Evolutionary conservation across 2,888 invertebrate species (phyloP), one percentile per base, ranked within the genome.

Genomic region (Coelopa pilipes): DNA sequence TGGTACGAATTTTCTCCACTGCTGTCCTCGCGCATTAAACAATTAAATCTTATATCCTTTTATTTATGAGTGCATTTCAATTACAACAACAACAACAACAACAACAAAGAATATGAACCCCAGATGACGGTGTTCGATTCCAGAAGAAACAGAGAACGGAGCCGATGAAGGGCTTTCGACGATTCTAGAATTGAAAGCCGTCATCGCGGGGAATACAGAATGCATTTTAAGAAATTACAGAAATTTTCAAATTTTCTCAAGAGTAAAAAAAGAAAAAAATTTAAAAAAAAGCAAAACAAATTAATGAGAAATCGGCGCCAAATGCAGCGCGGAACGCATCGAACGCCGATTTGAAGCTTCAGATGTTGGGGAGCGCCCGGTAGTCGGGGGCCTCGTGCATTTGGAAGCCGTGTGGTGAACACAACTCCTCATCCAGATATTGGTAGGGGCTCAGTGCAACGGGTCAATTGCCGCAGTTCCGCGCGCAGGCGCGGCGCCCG

Each of bases 1-100:
- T 79, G 77, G 78, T 77, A 74, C 76, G 76, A 79, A 79, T 81
- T 79, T 81, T 80, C 81, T 78, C 77, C 78, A 75, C 53, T 75
- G 67, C 73, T 76, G 76, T 79, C 76, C 73, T 76, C 70, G 63
- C 73, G 71, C 72, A 76, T 73, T 71, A 63, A 59, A 53, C 45
- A 65, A 19, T 21, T 19, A 59, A 15, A 17, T 59, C 17, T 57
- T 57, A 12, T 57, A 9, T 10, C 5, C 53, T n/a, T 5, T 15
- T 59, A 24, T 24, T 34, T 24, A 60, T 24, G 34, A 21, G 24
- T 60, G 60, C 63, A 63, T 63, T 63, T 63, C 15, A 63, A 46
- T 63, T 15, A 46, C 4, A 53, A 53, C 4, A 53, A 53, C 53
- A 53, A 53, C 49, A n/a, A n/a, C n/a, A n/a, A n/a, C n/a, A n/a